These are phyloP conservation scores for Oostethus manadensis DNA, from an alignment of 2,113 vertebrate species.

Conservation along the genomic window DNA sequence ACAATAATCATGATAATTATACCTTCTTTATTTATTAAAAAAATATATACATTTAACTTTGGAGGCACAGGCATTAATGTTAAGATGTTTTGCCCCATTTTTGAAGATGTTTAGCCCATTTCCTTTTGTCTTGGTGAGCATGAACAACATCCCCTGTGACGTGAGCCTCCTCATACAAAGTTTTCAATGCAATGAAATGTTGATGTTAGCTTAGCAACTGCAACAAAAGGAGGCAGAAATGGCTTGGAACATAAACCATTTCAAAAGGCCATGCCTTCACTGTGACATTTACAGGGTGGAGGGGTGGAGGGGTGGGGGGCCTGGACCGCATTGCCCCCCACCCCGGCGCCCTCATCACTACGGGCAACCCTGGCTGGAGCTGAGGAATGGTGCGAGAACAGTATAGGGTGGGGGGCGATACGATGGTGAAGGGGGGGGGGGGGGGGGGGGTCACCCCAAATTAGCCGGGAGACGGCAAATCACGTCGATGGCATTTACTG, in stretches of 20 bases:
- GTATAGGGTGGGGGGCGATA: slow-evolving; percentile 47
- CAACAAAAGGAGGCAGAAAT: slow-evolving; percentile 35
- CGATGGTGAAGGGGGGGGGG: slow-evolving; percentile 27
- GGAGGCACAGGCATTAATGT: no score
- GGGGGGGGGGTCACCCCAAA: slow-evolving; percentile 38
- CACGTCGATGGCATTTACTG: slow-evolving; percentile 57
- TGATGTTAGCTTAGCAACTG: slow-evolving; percentile 37
- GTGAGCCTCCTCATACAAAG: slow-evolving; percentile 9
- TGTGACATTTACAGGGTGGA: slow-evolving; percentile 71
- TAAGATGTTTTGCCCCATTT: not conserved
- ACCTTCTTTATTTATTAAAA: no score
- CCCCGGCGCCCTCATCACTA: slow-evolving; percentile 65
- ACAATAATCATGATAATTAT: no score
- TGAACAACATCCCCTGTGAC: slow-evolving; percentile 4
- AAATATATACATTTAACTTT: no score
- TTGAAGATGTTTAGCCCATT: no score
- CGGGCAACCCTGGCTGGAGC: slow-evolving; percentile 63
- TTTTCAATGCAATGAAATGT: slow-evolving; percentile 34
- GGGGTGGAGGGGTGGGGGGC: slow-evolving; percentile 27
- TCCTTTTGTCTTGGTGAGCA: not conserved
- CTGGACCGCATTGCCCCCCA: slow-evolving; percentile 31
- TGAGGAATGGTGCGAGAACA: slow-evolving; percentile 68
- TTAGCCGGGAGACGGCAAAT: slow-evolving; percentile 57
- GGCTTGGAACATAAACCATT: slow-evolving; percentile 59
- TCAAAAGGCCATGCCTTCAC: slow-evolving; percentile 61